These are phyloP conservation scores for Ara ararauna DNA, from an alignment of 2,797 vertebrate genomes.

Conservation along the genomic window DNA sequence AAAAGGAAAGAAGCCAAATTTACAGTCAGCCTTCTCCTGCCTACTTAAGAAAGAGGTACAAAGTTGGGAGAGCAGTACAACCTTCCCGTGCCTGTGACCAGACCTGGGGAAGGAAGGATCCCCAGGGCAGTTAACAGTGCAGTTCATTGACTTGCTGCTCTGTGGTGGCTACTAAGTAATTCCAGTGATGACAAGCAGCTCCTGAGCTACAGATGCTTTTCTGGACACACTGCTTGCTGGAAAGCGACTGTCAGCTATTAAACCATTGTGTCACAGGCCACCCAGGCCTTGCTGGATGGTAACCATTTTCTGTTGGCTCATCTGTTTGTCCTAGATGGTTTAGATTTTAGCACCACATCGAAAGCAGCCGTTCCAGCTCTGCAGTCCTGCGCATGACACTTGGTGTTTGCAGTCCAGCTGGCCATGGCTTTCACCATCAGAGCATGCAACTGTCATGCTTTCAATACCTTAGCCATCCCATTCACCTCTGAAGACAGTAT, in stretches of 20 bases:
- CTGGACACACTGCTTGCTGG: neutral
- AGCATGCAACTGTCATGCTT: neutral
- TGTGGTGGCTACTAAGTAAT: neutral
- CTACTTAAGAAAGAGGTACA: neutral
- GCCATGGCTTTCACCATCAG: neutral
- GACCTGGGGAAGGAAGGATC: neutral
- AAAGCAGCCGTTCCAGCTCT: neutral
- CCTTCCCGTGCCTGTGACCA: neutral
- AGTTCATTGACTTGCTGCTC: neutral
- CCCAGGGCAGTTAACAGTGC: neutral
- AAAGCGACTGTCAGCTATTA: neutral
- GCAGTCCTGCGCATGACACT: accelerated
- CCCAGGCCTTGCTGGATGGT: neutral
- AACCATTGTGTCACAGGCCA: neutral
- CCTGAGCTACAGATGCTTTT: neutral
- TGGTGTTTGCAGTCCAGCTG: accelerated
- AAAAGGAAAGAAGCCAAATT: neutral
- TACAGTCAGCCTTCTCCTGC: neutral
- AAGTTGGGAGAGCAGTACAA: neutral
- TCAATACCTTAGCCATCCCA: neutral
- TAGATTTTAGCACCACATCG: neutral
- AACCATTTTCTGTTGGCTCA: neutral
- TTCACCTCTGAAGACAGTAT: neutral
- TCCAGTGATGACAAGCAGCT: neutral
- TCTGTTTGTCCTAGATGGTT: neutral